phyloP scores from a whole-genome alignment of 2,888 invertebrate species.

The Erebia epiphron region DNA sequence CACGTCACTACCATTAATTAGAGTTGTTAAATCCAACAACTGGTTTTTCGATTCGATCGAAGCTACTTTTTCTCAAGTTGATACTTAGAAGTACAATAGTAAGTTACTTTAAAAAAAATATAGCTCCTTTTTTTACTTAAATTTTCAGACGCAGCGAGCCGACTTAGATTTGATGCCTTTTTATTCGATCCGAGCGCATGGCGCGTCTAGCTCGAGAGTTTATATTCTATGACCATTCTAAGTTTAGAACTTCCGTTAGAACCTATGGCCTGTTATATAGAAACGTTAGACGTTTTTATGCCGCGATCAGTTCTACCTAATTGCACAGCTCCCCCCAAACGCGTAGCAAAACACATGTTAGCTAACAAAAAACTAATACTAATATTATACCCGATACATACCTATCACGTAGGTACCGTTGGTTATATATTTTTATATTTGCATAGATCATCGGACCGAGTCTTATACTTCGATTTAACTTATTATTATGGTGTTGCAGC shows the following conservation, averaged over 20 bases:
- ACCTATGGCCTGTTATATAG: constrained; percentile 49
- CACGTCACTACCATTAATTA: too few relatives aligned
- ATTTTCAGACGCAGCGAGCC: too few relatives aligned
- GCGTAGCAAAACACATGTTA: constrained; percentile 31
- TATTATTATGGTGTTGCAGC: too few relatives aligned
- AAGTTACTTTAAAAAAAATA: too few relatives aligned
- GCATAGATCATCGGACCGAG: neutral
- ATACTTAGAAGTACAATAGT: too few relatives aligned
- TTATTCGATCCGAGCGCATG: neutral
- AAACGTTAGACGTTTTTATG: constrained; percentile 48
- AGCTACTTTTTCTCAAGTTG: too few relatives aligned
- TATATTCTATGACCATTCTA: constrained; percentile 50
- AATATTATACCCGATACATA: neutral
- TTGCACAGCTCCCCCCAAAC: constrained; percentile 36
- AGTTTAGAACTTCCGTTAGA: constrained; percentile 57
- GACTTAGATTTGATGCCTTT: too few relatives aligned
- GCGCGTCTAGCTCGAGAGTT: constrained; percentile 14
- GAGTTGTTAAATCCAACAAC: too few relatives aligned
- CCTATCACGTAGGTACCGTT: neutral
- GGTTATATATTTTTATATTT: neutral
- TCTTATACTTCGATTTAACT: neutral
- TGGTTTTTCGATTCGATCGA: too few relatives aligned
- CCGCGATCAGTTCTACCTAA: constrained; percentile 40
- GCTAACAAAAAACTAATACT: constrained; percentile 20
- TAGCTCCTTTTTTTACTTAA: too few relatives aligned